Evolutionary conservation across 1,140 invertebrate species (phyloP), one percentile per base, ranked within the genome.

Genomic region (Drosophila ogumai): DNA sequence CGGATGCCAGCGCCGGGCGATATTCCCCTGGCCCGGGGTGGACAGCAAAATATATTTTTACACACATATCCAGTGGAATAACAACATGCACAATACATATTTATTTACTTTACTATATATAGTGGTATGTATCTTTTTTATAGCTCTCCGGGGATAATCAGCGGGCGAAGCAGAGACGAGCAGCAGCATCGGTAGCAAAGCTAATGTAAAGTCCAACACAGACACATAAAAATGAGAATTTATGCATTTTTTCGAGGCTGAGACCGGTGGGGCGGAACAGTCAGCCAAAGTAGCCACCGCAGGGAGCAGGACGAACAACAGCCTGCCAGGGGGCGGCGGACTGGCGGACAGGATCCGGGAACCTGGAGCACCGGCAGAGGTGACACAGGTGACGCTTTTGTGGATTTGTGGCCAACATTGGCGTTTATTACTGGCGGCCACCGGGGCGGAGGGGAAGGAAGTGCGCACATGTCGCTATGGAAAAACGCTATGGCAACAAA

Each of bases 191-290:
- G 41, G 41, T 44, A 19, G 54, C 57, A 75, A 38, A 82, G 79
- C 82, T 88, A 87, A 87, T 88, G 80, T 87, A 87, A 88, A 87
- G 79, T 88, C 84, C 84, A 73, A 77, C 84, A 63, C 84, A 87
- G 84, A 88, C 84, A 88, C 82, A 88, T 87, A 88, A 87, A 86
- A 87, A 88, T 88, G 84, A 74, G 68, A 87, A 87, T 87, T 87
- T 87, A 87, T 87, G 76, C 81, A 82, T 79, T 82, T 82, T 82
- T 82, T 60, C 47, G 73, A 38, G 34, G 52, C 61, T 47, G 58
- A 47, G 69, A 64, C 58, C 36, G 38, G 58, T 50, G 47, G 77
- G 68, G 74, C 52, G 40, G 54, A 69, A 49, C 66, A 44, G 66
- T 66, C 46, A n/a, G 32, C 66, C 61, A 69, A 67, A 79, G 75